Evolutionary conservation across 2,797 vertebrate genomes (phyloP), one percentile per base, ranked within the genome.

Genomic region (Lagorchestes hirsutus): DNA sequence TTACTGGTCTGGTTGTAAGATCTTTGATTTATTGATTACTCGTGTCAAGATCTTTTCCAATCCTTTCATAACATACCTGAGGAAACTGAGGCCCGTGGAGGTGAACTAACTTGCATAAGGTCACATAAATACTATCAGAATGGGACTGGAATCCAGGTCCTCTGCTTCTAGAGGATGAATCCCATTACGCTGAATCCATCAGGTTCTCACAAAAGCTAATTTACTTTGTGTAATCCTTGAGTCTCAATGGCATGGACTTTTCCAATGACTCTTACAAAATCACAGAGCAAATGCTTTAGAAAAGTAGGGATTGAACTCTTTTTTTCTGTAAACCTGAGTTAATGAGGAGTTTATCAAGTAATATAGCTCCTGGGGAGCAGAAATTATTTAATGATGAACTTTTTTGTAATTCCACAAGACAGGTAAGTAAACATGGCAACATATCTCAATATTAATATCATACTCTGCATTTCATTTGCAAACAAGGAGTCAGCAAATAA

Each of bases 401-500:
- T 97, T 97, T 94, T 22, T 54, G 54, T 54, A 93, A 97, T 93
- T 16, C 50, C 96, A 40, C 40, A 54, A 55, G 52, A 92, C 92
- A 16, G 96, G 54, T 92, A 91, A 95, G 34, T 90, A 95, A 14
- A 97, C 96, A n/a, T 54, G 55, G 94, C 9, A 96, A 90, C 2
- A 95, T 97, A 94, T 97, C 97, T 97, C 97, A 94, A 57, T 1
- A 92, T 40, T 62, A 94, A 55, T 97, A 96, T 74, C 92, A 40
- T 90, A 95, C n/a, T 0, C 90, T 97, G 93, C n/a, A 74, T 94
- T 98, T 98, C 54, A 4, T 97, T 98, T 97, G 90, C 95, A 97
- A 98, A 97, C 94, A 94, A 46, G 91, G 92, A 97, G 92, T 97
- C 95, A 97, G 97, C 96, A 98, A 98, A 97, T 98, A 98, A 90